Conservation (phyloP, 2,888 invertebrate genomes). For the Nesidiocoris tenuis region DNA sequence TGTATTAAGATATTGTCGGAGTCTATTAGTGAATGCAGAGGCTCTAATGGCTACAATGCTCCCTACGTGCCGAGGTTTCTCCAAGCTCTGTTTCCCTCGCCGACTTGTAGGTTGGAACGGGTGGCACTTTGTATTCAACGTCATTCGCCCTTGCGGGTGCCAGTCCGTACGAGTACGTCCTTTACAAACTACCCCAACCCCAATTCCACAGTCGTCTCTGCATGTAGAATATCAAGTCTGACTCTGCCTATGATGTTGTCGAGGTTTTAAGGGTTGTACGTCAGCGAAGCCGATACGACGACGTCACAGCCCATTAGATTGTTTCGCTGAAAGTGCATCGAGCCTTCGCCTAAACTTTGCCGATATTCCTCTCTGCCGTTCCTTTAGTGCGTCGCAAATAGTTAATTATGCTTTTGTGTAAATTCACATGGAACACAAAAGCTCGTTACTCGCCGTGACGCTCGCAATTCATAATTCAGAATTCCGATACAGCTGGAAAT, state of each 20-base stretch:
- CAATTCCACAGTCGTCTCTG: background rate
- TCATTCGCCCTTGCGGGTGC: background rate
- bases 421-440: too few species aligned
- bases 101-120: background rate
- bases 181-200: background rate
- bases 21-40: slow-evolving; percentile 18
- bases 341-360: too few species aligned
- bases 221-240: background rate
- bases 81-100: background rate
- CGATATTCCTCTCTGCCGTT: too few species aligned
- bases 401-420: too few species aligned
- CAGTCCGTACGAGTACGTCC: background rate
- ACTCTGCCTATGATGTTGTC: background rate
- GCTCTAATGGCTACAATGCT: slow-evolving; percentile 31
- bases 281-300: too few species aligned
- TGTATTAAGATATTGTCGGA: slow-evolving; percentile 33
- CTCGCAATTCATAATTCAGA: too few species aligned
- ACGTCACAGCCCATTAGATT: too few species aligned
- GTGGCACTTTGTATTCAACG: slow-evolving; percentile 27
- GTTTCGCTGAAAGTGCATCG: too few species aligned
- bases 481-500: too few species aligned
- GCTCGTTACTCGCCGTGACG: too few species aligned
- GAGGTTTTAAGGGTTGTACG: too few species aligned
- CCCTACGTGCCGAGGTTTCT: slow-evolving; percentile 25
- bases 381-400: too few species aligned